Conservation (phyloP, 2,888 invertebrate genomes). For the Megamerina dolium region DNA sequence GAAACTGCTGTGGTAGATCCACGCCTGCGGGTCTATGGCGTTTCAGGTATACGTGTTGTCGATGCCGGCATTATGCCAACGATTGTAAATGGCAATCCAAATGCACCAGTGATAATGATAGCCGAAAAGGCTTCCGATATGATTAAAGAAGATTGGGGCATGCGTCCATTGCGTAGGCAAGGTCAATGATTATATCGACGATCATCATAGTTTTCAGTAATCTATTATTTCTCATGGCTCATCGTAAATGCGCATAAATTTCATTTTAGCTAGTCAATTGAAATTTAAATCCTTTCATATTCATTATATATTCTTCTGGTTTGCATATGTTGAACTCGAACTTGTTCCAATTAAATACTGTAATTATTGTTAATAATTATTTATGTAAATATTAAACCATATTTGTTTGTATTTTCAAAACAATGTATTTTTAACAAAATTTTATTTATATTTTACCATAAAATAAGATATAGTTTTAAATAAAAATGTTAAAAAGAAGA, state of each 20-base stretch:
- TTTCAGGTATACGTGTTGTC: constrained; percentile 69
- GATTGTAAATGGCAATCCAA: constrained; percentile 84
- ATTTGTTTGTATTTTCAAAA: too few relatives aligned
- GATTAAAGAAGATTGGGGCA: constrained; percentile 80
- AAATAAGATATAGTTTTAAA: too few relatives aligned
- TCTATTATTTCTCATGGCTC: background rate
- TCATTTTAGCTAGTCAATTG: background rate
- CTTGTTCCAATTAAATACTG: too few relatives aligned
- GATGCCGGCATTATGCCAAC: constrained; percentile 86
- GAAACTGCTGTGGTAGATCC: constrained; percentile 74
- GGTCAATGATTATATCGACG: too few relatives aligned
- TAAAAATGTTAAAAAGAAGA: too few relatives aligned
- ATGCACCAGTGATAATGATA: constrained; percentile 85
- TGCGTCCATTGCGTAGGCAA: constrained; percentile 17
- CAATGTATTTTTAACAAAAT: too few relatives aligned
- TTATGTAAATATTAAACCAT: too few relatives aligned
- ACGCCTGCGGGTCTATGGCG: constrained; percentile 69
- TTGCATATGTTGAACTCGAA: too few relatives aligned
- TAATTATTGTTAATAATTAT: too few relatives aligned
- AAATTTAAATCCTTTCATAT: too few relatives aligned
- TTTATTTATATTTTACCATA: too few relatives aligned
- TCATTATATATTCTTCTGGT: too few relatives aligned
- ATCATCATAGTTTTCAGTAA: background rate
- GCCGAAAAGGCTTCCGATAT: constrained; percentile 85
- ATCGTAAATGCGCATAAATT: background rate